Evolutionary conservation across 2,113 vertebrate species (phyloP).

Genomic region (Pelobates fuscus): DNA sequence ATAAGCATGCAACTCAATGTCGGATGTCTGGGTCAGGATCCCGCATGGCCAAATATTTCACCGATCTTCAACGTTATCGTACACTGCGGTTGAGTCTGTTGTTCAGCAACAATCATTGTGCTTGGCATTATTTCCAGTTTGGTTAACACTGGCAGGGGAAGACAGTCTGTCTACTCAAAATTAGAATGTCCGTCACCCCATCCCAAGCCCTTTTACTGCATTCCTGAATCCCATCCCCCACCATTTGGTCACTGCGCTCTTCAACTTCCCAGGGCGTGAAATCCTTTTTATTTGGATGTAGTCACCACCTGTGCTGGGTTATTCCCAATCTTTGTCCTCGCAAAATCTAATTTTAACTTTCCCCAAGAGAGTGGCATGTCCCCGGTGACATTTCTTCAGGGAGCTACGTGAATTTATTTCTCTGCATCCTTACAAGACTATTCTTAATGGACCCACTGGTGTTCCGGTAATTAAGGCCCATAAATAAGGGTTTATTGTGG

Average conservation of each 20-base stretch:
- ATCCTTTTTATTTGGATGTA: slow-evolving; percentile 27
- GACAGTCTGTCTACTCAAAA: too few species aligned
- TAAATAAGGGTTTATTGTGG: slow-evolving; percentile 15
- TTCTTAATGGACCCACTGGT: slow-evolving; percentile 21
- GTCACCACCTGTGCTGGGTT: slow-evolving; percentile 40
- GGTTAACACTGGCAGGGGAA: too few species aligned
- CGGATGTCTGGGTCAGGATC: too few species aligned
- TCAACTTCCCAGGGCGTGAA: slow-evolving; percentile 44
- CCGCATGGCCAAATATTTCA: too few species aligned
- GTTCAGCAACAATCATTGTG: too few species aligned
- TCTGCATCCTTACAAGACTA: not conserved
- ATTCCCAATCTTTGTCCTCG: slow-evolving; percentile 21
- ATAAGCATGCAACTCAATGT: too few species aligned
- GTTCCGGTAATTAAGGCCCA: slow-evolving; percentile 11
- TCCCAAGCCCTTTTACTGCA: slow-evolving; percentile 3
- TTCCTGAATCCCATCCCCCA: slow-evolving; percentile 24
- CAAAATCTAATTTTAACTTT: slow-evolving; percentile 37
- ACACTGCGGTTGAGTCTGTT: too few species aligned
- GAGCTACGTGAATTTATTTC: not conserved
- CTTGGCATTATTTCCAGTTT: too few species aligned
- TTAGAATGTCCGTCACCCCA: not conserved
- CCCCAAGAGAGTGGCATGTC: slow-evolving; percentile 15
- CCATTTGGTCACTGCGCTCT: slow-evolving; percentile 19
- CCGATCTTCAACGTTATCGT: too few species aligned
- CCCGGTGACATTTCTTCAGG: not conserved